These are phyloP conservation scores for Odontamblyopus lacepedii DNA, from an alignment of 2,797 vertebrate species.

Conservation along the genomic window DNA sequence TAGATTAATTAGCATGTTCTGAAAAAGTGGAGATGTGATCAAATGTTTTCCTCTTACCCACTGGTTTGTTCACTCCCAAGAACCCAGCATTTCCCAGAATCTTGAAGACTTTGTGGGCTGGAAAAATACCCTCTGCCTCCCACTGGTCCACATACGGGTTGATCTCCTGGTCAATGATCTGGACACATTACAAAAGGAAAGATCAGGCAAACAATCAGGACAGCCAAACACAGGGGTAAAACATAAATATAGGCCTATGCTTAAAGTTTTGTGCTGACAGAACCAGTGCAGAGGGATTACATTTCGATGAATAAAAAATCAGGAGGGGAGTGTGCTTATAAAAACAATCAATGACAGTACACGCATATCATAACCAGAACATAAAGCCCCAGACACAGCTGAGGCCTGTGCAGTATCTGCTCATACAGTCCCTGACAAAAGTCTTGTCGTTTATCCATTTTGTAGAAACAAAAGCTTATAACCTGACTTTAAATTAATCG, in stretches of 20 bases:
- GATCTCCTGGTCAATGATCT: conserved; percentile 88
- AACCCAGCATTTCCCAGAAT: conserved; percentile 83
- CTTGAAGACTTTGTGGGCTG: conserved; percentile 85
- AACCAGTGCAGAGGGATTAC: conserved; percentile 14
- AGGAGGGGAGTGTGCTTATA: conserved; percentile 18
- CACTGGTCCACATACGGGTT: conserved; percentile 86
- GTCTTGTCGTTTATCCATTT: too few relatives aligned
- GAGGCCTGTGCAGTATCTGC: background rate
- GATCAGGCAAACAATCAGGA: background rate
- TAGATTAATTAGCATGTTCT: background rate
- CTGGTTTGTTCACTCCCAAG: conserved; percentile 83
- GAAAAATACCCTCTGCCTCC: conserved; percentile 84
- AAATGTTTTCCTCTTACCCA: conserved; percentile 65
- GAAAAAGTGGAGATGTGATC: background rate
- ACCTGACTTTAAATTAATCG: too few relatives aligned
- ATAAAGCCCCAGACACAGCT: background rate
- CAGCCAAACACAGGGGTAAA: background rate
- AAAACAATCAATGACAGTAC: background rate
- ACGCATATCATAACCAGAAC: background rate
- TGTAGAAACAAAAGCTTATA: too few relatives aligned
- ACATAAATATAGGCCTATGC: background rate
- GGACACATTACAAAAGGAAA: background rate
- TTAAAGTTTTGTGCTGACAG: background rate
- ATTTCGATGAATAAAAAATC: conserved; percentile 56
- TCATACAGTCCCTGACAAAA: too few relatives aligned